Base-by-base conservation (phyloP, 2,113 vertebrate genomes). In the Neogobius melanostomus region DNA sequence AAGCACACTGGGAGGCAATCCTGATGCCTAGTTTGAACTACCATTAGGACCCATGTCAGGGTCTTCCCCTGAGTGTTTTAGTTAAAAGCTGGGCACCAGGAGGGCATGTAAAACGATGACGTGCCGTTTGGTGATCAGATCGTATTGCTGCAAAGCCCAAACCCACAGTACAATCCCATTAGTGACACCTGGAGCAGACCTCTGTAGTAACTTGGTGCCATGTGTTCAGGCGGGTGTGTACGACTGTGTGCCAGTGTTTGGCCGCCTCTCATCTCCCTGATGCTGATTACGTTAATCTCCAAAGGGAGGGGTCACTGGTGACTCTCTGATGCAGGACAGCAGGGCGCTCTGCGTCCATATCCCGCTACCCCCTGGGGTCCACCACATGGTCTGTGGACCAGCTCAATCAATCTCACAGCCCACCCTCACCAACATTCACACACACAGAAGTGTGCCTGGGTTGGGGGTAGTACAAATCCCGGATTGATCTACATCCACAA, bases 401-500 rank as follows among this genome's bases (percentile, higher is more conserved):
- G 72, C 76, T 75, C 52, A 71, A 81, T 87, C 85, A 89, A 87
- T 87, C 83, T 75, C 79, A 79, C 68, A 17, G 62, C 68, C 60
- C 72, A 42, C 71, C 64, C 36, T 21, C 51, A 49, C 66, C 49
- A 79, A 81, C 62, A 64, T 73, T 78, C 17, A 12, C 77, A 79
- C 67, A 73, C 57, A 69, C 16, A 69, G 68, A 85, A 84, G 83
- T 62, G 75, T 90, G 88, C 74, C 76, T 75, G 0, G 67, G 77
- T 69, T 75, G 84, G 88, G 88, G 81, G 85, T 77, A 76, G 77
- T 56, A 82, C 77, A 89, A 93, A 93, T 91, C 91, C 89, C 79
- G 85, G 87, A 88, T 87, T 90, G 89, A 90, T 93, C 92, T 90
- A 85, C 92, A 93, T 93, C 90, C 83, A 78, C 85, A 89, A 80